phyloP scores from a whole-genome alignment of 2,113 vertebrate species.

The Corvus hawaiiensis region DNA sequence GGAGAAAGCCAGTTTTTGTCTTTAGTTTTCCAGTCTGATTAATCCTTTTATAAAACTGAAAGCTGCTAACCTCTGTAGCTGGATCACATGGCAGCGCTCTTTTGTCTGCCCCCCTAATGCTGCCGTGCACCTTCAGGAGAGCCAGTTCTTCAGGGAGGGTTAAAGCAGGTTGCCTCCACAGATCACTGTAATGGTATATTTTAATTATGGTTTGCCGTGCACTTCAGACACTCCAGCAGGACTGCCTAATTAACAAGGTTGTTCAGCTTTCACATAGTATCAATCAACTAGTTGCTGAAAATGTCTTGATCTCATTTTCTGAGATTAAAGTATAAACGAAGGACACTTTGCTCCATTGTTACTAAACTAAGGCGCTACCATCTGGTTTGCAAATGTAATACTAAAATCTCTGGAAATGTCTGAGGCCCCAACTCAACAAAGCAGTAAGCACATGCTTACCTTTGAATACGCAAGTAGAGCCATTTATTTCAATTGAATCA shows the following conservation, averaged over 20 bases:
- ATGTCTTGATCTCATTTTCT: constrained; percentile 69
- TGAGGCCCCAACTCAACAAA: background rate
- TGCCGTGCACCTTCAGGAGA: constrained; percentile 35
- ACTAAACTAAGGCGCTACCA: constrained; percentile 60
- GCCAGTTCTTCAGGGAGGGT: background rate
- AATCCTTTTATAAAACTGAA: constrained; percentile 77
- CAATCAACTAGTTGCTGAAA: constrained; percentile 61
- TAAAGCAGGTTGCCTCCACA: constrained; percentile 6
- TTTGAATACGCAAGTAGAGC: background rate
- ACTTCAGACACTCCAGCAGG: constrained; percentile 34
- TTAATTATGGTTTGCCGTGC: constrained; percentile 40
- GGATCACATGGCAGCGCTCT: constrained; percentile 71
- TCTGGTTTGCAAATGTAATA: constrained; percentile 71
- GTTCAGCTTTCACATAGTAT: constrained; percentile 67
- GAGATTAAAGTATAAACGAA: constrained; percentile 67
- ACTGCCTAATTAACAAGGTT: constrained; percentile 56
- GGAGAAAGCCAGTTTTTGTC: constrained; percentile 70
- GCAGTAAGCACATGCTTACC: constrained; percentile 26
- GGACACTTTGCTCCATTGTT: constrained; percentile 67
- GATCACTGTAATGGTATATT: constrained; percentile 24
- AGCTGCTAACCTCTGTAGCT: constrained; percentile 73
- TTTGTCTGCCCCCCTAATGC: constrained; percentile 52
- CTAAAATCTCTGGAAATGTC: constrained; percentile 45
- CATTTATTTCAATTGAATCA: background rate
- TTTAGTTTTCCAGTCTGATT: constrained; percentile 78